Conservation (phyloP, 2,113 vertebrate genomes). For the Bothrops jararaca region DNA sequence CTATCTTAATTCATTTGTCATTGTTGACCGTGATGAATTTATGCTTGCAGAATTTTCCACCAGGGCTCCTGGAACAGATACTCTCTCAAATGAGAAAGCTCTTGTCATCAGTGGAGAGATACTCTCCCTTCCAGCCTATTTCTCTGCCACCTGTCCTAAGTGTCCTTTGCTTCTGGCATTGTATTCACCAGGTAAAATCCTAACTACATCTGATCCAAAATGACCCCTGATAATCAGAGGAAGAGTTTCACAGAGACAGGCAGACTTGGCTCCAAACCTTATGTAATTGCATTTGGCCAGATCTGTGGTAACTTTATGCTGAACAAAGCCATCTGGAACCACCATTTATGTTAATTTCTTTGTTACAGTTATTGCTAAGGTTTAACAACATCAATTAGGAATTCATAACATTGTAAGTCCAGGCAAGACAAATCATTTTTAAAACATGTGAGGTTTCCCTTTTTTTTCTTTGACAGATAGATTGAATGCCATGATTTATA, state of each 20-base stretch:
- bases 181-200: conserved; percentile 27
- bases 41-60: not conserved
- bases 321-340: conserved; percentile 32
- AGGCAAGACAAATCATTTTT: conserved; percentile 58
- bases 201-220: conserved; percentile 43
- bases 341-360: conserved; percentile 45
- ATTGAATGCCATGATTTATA: conserved; percentile 71
- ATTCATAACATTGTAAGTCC: conserved; percentile 52
- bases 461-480: conserved; percentile 51
- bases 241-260: conserved; percentile 48
- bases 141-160: not conserved
- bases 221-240: conserved; percentile 45
- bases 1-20: not conserved
- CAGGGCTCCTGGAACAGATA: not conserved
- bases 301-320: conserved; percentile 42
- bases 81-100: not conserved
- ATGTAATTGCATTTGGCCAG: conserved; percentile 56
- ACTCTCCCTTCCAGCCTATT: not conserved
- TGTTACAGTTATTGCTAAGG: conserved; percentile 58
- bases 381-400: conserved; percentile 58
- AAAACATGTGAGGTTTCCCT: conserved; percentile 52
- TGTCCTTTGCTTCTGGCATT: not conserved
- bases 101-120: not conserved
- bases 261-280: conserved; percentile 47
- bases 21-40: not conserved